These are phyloP conservation scores for Limnephilus marmoratus DNA, from an alignment of 2,888 invertebrate species.

Conservation along the genomic window DNA sequence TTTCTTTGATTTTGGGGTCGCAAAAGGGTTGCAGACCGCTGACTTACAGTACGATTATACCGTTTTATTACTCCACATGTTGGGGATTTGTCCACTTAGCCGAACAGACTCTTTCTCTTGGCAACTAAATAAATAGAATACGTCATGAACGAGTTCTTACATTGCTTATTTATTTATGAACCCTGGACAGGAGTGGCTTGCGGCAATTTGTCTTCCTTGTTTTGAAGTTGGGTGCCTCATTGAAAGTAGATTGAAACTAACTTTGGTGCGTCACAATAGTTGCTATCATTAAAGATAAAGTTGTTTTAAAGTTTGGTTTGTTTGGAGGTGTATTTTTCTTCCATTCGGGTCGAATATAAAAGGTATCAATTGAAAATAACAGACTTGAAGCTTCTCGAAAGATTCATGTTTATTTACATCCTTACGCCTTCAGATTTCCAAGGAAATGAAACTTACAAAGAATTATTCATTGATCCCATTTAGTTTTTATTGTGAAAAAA, in stretches of 20 bases:
- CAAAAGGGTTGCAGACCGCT: too few species aligned
- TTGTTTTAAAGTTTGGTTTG: background rate
- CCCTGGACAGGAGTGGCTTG: background rate
- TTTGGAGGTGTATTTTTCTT: background rate
- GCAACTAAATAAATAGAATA: background rate
- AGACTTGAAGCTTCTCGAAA: background rate
- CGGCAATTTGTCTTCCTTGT: background rate
- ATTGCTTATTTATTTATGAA: background rate
- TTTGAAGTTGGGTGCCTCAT: background rate
- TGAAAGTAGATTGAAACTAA: background rate
- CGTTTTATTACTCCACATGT: constrained; percentile 13
- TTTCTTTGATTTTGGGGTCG: too few species aligned
- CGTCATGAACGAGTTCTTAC: background rate
- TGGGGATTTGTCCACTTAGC: constrained; percentile 3
- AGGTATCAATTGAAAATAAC: background rate
- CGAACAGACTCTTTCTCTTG: background rate
- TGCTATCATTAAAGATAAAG: background rate
- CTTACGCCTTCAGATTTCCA: background rate
- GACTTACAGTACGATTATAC: constrained; percentile 66
- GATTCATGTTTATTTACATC: background rate
- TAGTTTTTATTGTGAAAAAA: background rate
- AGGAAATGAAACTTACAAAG: background rate
- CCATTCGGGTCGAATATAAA: background rate
- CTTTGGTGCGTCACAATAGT: background rate
- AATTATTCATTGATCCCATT: background rate